phyloP scores from a whole-genome alignment of 2,113 vertebrate species.

The Corvus moneduloides region DNA sequence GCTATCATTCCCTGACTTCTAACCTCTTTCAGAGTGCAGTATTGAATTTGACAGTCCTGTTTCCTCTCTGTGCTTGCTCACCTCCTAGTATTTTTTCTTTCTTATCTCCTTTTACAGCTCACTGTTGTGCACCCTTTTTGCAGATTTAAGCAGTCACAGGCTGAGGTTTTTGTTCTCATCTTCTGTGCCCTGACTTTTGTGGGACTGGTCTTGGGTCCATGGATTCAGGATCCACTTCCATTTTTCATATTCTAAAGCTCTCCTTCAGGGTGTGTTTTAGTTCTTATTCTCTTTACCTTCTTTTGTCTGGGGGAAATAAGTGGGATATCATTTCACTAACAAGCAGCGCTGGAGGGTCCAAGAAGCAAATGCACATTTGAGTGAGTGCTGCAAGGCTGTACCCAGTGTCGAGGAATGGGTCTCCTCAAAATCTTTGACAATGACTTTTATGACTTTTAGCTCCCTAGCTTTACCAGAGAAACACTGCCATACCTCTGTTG shows the following conservation, averaged over 20 bases:
- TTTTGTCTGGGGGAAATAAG: background rate
- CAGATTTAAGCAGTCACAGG: background rate
- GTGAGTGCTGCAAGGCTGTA: background rate
- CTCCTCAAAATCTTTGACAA: background rate
- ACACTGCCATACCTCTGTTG: background rate
- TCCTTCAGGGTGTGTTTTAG: background rate
- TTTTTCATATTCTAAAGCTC: background rate
- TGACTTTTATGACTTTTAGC: background rate
- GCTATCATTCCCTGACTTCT: background rate
- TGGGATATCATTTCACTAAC: background rate
- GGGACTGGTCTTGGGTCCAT: background rate
- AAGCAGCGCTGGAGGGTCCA: background rate
- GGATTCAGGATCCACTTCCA: background rate
- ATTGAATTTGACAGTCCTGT: background rate
- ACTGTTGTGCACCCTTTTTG: background rate
- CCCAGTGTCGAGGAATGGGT: fast-evolving
- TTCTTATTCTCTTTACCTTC: background rate
- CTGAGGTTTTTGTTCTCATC: background rate
- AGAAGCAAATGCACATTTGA: background rate
- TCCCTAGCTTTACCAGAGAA: background rate
- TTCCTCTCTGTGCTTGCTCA: background rate
- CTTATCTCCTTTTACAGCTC: background rate
- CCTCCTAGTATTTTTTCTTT: background rate
- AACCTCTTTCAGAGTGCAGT: background rate
- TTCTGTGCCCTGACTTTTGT: background rate